These are phyloP conservation scores for Iselma pallidipennis DNA, from an alignment of 2,888 invertebrate species.

Conservation along the genomic window DNA sequence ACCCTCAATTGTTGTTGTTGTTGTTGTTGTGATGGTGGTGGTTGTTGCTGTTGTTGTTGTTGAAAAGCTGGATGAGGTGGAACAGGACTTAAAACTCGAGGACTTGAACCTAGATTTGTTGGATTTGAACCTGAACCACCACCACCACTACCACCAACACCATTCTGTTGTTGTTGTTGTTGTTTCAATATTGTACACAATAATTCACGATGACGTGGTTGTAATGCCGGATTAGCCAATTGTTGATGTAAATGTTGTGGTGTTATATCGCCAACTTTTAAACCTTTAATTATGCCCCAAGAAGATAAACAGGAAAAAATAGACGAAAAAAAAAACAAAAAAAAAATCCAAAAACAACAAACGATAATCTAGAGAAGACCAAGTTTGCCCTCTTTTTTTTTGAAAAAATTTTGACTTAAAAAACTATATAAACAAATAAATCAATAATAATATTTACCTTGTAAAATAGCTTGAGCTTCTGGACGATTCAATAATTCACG, in stretches of 20 bases:
- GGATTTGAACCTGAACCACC: too few species aligned
- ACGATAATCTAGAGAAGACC: neutral
- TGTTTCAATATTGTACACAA: slow-evolving; percentile 68
- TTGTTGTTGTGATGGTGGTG: slow-evolving; percentile 40
- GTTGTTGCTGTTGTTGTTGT: slow-evolving; percentile 57
- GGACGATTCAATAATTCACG: slow-evolving; percentile 72
- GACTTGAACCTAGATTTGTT: slow-evolving; percentile 45
- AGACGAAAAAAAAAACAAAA: slow-evolving; percentile 3
- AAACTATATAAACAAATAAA: neutral
- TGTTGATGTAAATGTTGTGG: slow-evolving; percentile 76
- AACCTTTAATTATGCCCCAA: slow-evolving; percentile 58
- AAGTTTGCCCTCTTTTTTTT: neutral
- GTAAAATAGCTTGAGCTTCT: slow-evolving; percentile 77
- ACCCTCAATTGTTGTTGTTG: slow-evolving; percentile 59
- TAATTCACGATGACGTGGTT: slow-evolving; percentile 73
- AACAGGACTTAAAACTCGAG: slow-evolving; percentile 52
- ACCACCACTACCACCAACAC: slow-evolving; percentile 21
- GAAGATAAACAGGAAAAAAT: too few species aligned
- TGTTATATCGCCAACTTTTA: slow-evolving; percentile 78
- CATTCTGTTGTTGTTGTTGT: slow-evolving; percentile 51
- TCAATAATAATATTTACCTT: slow-evolving; percentile 59
- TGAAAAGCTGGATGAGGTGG: slow-evolving; percentile 54
- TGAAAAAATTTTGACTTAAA: neutral
- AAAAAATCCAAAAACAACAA: neutral
- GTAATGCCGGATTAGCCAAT: slow-evolving; percentile 72